Evolutionary conservation across 1,140 invertebrate species (phyloP), one percentile per base, ranked within the genome.

Genomic region (Formica selysi): DNA sequence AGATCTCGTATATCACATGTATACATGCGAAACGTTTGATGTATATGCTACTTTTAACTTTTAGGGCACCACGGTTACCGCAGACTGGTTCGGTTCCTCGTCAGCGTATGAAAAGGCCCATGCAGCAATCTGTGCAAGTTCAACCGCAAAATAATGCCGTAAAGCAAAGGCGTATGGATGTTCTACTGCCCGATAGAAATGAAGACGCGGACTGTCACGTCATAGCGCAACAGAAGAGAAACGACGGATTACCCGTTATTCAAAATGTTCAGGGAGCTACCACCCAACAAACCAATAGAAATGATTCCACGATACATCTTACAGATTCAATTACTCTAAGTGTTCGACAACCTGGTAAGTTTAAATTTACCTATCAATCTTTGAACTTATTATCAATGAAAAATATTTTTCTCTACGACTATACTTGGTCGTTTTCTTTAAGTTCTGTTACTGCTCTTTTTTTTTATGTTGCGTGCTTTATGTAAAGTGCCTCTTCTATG

Each of bases 151-250:
- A 89, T 26, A 91, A 86, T 8, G 91, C 87, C 2, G 38, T 87
- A 0, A 96, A 96, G 86, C 94, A 95, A 86, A 95, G 96, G 73
- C 92, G 95, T 59, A 94, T 96, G 92, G 96, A 96, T 76, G 93
- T 96, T 16, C 86, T 96, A 10, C 91, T 96, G 11, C 96, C 96
- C 0, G 96, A 96, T 85, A 95, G 96, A 86, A 96, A 96, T 85
- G 96, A 96, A 85, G 96, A 96, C 87, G 96, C 96, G 10, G 96
- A 96, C 81, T 96, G 96, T 93, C 96, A 96, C 86, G 96, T 96
- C 16, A 97, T 97, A 92, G 96, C 97, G 4, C 96, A 97, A 94
- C 97, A 97, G 89, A 97, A 97, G 76, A 96, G 97, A 88, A 96
- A 96, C 61, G 97, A 97, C 8, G 97, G 97, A 1, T 87, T 97